Base-by-base conservation (phyloP, 2,113 vertebrate species). In the Perca flavescens region DNA sequence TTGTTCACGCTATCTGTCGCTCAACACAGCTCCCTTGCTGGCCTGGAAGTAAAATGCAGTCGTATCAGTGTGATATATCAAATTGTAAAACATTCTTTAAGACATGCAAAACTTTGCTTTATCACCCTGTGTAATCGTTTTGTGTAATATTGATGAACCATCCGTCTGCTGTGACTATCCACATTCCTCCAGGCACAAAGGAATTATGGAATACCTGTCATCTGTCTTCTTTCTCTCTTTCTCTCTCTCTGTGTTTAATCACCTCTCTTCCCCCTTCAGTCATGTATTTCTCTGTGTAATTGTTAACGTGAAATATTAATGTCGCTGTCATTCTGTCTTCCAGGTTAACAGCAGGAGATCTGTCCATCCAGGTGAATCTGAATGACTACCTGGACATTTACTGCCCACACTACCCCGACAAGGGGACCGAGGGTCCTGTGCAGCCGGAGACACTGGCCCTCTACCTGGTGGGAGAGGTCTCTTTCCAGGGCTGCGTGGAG, bases 371-470 rank as follows among this genome's bases (percentile, higher is more conserved):
- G 91, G 96, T 99, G 83, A 96, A 96, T 92, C 97, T 99, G 89
- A 99, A 97, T 9, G 98, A 99, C 94, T 99, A 99, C 95, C 94
- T 99, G 95, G 98, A 99, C 93, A 97, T 99, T 94, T 97, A 97
- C 94, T 99, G 98, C 92, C 98, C 98, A 0, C 96, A 98, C 95
- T 99, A 98, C 34, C 71, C 93, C 2, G 62, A 69, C 6, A 71
- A 64, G 31, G 79, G 57, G 10, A 12, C 93, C 88, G 75, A 40
- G 43, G 87, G 72, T 21, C 7, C 86, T 0, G 54, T 50, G 61
- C 47, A 95, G n/a, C 96, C 96, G 21, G 98, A 99, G 94, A 94
- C 88, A 0, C 95, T 98, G 86, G 93, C 97, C 46, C 97, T 99
- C 49, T 99, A 98, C 95, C 97, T 99, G 95, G 96, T 98, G 60